Base-by-base conservation (phyloP, 2,888 invertebrate species). In the Torymus aiolomorphi region DNA sequence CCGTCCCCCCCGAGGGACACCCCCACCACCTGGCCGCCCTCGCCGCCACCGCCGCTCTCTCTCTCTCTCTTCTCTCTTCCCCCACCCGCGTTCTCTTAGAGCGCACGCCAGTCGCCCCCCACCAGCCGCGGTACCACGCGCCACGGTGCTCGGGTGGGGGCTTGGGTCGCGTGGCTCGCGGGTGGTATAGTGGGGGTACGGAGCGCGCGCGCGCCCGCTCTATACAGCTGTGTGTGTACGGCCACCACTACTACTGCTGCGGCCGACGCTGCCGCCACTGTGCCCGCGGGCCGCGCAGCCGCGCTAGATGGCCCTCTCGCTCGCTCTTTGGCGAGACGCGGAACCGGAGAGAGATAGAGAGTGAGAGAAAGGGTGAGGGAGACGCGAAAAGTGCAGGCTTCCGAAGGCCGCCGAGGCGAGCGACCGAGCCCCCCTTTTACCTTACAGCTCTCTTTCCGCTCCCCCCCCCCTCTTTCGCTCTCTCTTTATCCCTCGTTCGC, bases 1-100 rank as follows among this genome's bases (percentile, higher is more conserved):
- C 81, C 12, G 61, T 73, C 84, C 82, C 82, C 82, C 84, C 75
- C 71, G 74, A 42, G 77, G 57, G 83, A 78, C 74, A 78, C 84
- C 84, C 80, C 85, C 89, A 88, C 89, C 89, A 87, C 85, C 86
- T 82, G 76, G 81, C 83, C 24, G 31, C 61, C 52, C 31, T 42
- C 20, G 54, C 56, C 62, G 62, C 31, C 31, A 24, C 77, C 73
- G 78, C 77, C 81, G 79, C 78, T 70, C 72, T 74, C 77, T 74
- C 42, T 66, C 73, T 73, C 76, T 10, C 14, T n/a, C 59, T 11
- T 20, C 42, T 11, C 20, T 42, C 20, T 49, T 5, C 63, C 78
- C 78, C 75, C 74, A 18, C 67, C 20, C 51, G 52, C 42, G 54
- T 16, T 51, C 69, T 14, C 54, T 24, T 54, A 54, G 65, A 77